Base-by-base conservation (phyloP, 2,797 vertebrate species). In the Phoxinus dragarum region DNA sequence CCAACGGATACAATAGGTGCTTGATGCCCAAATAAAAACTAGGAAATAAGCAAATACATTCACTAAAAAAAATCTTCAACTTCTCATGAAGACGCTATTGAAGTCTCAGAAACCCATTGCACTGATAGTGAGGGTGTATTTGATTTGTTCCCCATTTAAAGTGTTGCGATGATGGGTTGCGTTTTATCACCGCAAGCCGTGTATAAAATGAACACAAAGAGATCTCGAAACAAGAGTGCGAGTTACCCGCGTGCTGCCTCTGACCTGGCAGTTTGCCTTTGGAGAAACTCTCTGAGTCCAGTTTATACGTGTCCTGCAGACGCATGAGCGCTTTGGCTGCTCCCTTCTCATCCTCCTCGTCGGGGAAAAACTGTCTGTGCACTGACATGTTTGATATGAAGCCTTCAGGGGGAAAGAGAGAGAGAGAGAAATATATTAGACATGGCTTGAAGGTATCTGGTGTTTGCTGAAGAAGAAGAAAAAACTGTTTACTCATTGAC, bases 321-420 rank as follows among this genome's bases (percentile, higher is more conserved):
- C 98, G 97, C 97, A 99, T 97, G 86, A 99, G 92, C 1, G 98
- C 98, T 89, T 96, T 99, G 0, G 98, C 98, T 0, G 98, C 98
- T 19, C 98, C 98, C 0, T 93, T 97, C 91, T 99, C 95, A 3
- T 99, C 98, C 85, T 99, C 98, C 0, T 96, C 95, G 17, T 96
- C 97, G 1, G 98, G 98, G 66, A 99, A 99, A 90, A 94, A 97
- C 88, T 98, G 97, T 36, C 97, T 95, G 91, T 99, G 98, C 74
- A 96, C 75, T 0, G 98, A 97, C 54, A 99, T 97, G 90, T 99
- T 99, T 76, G 97, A 95, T 86, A 99, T 96, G 87, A 99, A 99
- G 49, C 95, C 98, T 99, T 92, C 3, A 68, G 34, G 49, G 21
- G 17, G n/a, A 6, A 17, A 66, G 23, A 77, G 56, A 64, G 11